Percentiles rank a stretch among this genome's conserved stretches.
phyloP scores from a whole-genome alignment of 2,888 invertebrate genomes.

The Crepidodera aurea region DNA sequence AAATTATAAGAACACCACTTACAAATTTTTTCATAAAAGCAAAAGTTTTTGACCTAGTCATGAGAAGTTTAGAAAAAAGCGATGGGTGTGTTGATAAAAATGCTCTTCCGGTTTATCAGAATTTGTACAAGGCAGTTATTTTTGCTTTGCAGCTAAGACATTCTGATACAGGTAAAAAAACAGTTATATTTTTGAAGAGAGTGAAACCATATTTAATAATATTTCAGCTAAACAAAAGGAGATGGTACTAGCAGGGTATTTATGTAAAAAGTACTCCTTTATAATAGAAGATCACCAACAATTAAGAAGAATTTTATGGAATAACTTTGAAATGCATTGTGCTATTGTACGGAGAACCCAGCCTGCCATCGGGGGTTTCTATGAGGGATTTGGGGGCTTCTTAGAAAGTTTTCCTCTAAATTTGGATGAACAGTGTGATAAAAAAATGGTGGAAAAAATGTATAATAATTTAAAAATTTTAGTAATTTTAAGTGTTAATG shows the following conservation, averaged over 20 bases:
- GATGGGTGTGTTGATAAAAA: conserved; percentile 41
- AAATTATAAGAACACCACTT: conserved; percentile 45
- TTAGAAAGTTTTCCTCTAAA: conserved; percentile 50
- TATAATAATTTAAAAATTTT: conserved; percentile 48
- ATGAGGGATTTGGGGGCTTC: conserved; percentile 50
- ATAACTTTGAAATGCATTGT: conserved; percentile 46
- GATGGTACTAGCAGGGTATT: conserved; percentile 48
- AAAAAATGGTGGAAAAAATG: conserved; percentile 43
- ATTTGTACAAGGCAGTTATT: conserved; percentile 38
- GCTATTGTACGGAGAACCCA: too few species aligned
- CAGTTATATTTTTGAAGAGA: neutral
- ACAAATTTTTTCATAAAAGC: conserved; percentile 48
- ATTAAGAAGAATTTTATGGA: conserved; percentile 43
- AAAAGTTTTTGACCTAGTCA: conserved; percentile 49
- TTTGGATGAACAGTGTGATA: conserved; percentile 41
- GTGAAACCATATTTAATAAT: neutral
- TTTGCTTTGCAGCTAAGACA: conserved; percentile 40
- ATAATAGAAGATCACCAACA: conserved; percentile 42
- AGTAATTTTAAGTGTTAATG: conserved; percentile 41
- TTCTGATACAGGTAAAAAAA: conserved; percentile 45
- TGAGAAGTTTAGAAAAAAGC: conserved; percentile 48
- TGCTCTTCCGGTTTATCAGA: conserved; percentile 37
- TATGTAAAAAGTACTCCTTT: conserved; percentile 51
- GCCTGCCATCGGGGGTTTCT: conserved; percentile 47
- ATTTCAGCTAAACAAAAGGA: conserved; percentile 53